A percentile compares a stretch with the other conserved stretches of the same genome.
Conservation (phyloP, 2,797 vertebrate species). For the Pangasius mekongensis region DNA sequence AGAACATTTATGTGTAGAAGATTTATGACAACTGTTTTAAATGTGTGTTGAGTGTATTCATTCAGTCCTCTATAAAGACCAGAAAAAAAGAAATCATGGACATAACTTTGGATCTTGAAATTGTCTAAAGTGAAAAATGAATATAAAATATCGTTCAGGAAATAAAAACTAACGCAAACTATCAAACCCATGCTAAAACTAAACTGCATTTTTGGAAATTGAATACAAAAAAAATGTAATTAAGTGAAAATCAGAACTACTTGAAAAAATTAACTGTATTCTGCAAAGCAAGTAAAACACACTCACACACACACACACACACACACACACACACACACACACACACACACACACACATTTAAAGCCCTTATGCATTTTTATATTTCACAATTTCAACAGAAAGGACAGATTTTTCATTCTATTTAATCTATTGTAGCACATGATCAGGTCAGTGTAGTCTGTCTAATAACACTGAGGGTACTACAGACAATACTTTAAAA, state of each 20-base stretch:
- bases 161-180: background rate
- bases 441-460: background rate
- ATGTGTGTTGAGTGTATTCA: background rate
- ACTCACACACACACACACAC: background rate
- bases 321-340: background rate
- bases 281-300: background rate
- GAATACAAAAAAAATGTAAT: background rate
- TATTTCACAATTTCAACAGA: slow-evolving; percentile 2
- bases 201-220: background rate
- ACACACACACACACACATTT: background rate
- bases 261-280: background rate
- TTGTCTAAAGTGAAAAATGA: background rate
- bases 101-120: background rate
- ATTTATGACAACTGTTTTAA: background rate
- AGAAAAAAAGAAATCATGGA: background rate
- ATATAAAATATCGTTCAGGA: background rate
- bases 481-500: slow-evolving; percentile 8
- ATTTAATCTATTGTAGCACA: background rate
- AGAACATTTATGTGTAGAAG: background rate
- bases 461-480: background rate
- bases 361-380: background rate
- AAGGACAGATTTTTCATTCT: background rate
- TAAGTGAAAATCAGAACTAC: background rate
- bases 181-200: background rate
- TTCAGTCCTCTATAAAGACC: background rate